These are phyloP conservation scores for Myripristis murdjan DNA, from an alignment of 2,797 vertebrate genomes.

Conservation along the genomic window DNA sequence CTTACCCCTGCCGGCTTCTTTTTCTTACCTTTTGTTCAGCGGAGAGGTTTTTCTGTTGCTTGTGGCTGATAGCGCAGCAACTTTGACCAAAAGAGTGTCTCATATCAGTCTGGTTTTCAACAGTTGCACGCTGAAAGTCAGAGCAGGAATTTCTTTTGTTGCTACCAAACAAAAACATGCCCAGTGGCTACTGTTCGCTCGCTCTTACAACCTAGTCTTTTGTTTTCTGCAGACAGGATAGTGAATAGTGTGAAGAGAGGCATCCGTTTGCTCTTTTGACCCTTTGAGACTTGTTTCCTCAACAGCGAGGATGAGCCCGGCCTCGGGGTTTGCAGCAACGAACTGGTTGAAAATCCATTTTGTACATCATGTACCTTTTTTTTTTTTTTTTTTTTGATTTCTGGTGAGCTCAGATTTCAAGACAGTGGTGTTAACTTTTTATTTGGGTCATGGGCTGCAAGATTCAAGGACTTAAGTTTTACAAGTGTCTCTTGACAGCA, in stretches of 20 bases:
- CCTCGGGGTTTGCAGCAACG: not conserved
- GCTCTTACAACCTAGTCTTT: conserved; percentile 1
- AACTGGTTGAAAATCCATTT: not conserved
- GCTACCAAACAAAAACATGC: not conserved
- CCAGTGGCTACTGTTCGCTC: not conserved
- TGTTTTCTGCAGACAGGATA: conserved; percentile 9
- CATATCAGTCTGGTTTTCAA: too few species aligned
- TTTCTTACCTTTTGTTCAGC: not conserved
- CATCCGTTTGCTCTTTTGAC: conserved; percentile 11
- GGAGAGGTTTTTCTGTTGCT: conserved; percentile 10
- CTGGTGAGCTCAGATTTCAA: conserved; percentile 20
- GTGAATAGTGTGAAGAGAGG: conserved; percentile 11
- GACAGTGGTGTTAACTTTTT: conserved; percentile 13
- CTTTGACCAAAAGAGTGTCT: not conserved
- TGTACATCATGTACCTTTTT: not conserved
- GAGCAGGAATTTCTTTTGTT: not conserved
- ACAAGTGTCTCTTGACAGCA: too few species aligned
- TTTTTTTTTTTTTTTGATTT: too few species aligned
- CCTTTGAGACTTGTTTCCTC: conserved; percentile 32
- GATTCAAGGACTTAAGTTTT: too few species aligned
- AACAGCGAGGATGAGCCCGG: conserved; percentile 26
- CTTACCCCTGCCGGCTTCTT: not conserved
- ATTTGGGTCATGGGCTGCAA: not conserved
- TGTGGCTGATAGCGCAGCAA: conserved; percentile 13
- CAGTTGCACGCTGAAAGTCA: not conserved